Percentiles rank a stretch among this genome's conserved stretches.
phyloP scores from a whole-genome alignment of 1,140 invertebrate genomes.

The Stenopsyche tienmushanensis region DNA sequence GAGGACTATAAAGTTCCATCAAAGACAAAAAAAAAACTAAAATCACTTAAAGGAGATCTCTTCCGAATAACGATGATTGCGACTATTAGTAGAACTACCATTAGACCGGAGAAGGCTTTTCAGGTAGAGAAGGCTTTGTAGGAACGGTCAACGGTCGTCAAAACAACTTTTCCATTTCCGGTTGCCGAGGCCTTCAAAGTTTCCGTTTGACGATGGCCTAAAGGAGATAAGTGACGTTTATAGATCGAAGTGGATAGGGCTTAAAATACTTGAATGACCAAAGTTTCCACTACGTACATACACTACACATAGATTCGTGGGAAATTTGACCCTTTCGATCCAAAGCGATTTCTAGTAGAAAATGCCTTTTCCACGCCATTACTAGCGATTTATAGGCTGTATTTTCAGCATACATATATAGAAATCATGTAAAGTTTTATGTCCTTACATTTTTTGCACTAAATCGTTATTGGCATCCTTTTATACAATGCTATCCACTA shows the following conservation, averaged over 20 bases:
- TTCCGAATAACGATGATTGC: background rate
- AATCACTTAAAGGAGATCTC: background rate
- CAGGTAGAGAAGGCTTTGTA: conserved; percentile 1
- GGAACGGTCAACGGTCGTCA: background rate
- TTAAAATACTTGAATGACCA: no score
- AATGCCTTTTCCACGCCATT: no score
- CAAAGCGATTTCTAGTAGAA: no score
- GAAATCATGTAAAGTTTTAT: background rate
- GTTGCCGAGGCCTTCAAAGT: conserved; percentile 13
- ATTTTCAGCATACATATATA: no score
- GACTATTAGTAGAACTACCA: background rate
- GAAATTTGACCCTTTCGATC: no score
- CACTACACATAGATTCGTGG: background rate
- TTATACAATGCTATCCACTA: no score
- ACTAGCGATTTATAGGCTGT: no score
- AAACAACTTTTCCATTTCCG: conserved; percentile 33
- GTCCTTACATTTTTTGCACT: no score
- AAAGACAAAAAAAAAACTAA: no score
- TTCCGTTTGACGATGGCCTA: conserved; percentile 8
- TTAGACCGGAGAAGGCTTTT: conserved; percentile 9
- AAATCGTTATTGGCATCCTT: no score
- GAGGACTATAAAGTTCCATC: no score
- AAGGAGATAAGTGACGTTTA: background rate
- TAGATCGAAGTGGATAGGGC: background rate
- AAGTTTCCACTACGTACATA: no score